Evolutionary conservation across 2,113 vertebrate species (phyloP).

Genomic region (Archocentrus centrarchus): DNA sequence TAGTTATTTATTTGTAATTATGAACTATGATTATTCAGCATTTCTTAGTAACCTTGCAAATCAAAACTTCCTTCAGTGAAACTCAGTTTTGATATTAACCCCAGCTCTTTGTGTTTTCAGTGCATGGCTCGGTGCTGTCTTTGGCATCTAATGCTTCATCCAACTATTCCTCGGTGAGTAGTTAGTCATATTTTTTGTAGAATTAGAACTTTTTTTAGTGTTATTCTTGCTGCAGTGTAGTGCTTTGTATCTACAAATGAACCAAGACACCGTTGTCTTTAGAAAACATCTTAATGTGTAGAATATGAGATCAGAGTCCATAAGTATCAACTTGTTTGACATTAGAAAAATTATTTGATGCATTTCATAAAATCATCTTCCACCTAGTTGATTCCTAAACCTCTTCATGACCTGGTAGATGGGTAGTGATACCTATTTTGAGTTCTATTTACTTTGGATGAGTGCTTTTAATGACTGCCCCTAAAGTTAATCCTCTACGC

Average conservation of each 20-base stretch:
- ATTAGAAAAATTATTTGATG: not conserved
- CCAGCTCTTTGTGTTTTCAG: slow-evolving; percentile 75
- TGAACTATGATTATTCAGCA: not conserved
- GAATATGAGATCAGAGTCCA: not conserved
- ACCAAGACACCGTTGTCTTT: not conserved
- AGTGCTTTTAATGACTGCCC: not conserved
- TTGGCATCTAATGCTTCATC: slow-evolving; percentile 97
- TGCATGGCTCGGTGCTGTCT: slow-evolving; percentile 96
- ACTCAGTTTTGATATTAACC: not conserved
- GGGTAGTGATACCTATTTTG: not conserved
- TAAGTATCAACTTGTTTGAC: not conserved
- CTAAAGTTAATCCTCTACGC: slow-evolving; percentile 5
- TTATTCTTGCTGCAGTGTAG: not conserved
- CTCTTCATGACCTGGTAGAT: not conserved
- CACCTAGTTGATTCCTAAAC: not conserved
- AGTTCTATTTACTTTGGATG: not conserved
- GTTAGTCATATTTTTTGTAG: not conserved
- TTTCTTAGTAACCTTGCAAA: not conserved
- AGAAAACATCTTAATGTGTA: not conserved
- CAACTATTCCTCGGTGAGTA: slow-evolving; percentile 95
- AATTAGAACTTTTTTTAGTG: not conserved
- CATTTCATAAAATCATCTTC: not conserved
- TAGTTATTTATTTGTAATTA: not conserved
- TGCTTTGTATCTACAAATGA: not conserved
- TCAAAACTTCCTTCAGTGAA: not conserved